These are phyloP conservation scores for Galemys pyrenaicus DNA, from an alignment of 2,113 vertebrate genomes.

Conservation along the genomic window DNA sequence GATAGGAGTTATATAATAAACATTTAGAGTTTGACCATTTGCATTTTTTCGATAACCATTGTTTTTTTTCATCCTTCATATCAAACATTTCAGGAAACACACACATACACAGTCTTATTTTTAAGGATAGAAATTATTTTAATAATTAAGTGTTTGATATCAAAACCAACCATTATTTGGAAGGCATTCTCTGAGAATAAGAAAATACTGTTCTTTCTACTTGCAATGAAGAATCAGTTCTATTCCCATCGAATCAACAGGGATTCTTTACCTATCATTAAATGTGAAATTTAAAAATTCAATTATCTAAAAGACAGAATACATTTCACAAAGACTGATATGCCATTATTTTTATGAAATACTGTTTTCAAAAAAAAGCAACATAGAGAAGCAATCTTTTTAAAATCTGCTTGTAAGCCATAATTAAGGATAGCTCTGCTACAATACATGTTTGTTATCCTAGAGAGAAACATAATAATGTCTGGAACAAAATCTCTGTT, in stretches of 20 bases:
- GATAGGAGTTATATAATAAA: not conserved
- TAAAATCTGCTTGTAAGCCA: not conserved
- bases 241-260: not conserved
- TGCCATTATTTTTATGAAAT: not conserved
- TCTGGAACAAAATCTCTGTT: not conserved
- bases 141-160: slow-evolving; percentile 14
- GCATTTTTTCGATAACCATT: not conserved
- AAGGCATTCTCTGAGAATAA: not conserved
- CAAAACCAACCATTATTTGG: not conserved
- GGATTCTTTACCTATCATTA: not conserved
- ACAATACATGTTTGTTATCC: not conserved
- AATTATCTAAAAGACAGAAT: not conserved
- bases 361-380: not conserved
- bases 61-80: not conserved
- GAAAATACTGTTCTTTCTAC: not conserved
- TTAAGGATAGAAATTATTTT: not conserved
- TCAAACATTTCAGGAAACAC: slow-evolving; percentile 12
- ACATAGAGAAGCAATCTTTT: not conserved
- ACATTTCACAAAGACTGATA: not conserved
- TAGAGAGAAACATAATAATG: not conserved
- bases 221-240: not conserved
- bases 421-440: not conserved
- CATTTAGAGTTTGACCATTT: not conserved
- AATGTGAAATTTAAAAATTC: not conserved
- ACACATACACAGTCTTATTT: not conserved